Percentiles rank a stretch among this genome's conserved stretches.
Conservation (phyloP, 2,797 vertebrate genomes). For the Limosa lapponica region DNA sequence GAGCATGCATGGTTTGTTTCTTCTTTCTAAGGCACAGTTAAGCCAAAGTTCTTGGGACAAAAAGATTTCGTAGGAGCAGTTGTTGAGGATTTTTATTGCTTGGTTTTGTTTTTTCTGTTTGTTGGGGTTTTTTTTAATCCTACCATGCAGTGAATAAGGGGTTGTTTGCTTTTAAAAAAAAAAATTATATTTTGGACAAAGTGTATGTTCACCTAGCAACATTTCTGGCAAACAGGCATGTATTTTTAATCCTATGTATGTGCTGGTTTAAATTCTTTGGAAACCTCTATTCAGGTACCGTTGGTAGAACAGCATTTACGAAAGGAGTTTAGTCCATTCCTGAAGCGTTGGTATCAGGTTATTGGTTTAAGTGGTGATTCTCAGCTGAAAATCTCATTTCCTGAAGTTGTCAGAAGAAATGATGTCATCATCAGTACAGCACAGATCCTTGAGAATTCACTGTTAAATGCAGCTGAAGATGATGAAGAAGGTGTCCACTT, state of each 20-base stretch:
- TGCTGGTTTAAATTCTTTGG: neutral
- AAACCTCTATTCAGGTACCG: slow-evolving; percentile 81
- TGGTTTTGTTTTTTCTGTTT: neutral
- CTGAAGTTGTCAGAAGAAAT: slow-evolving; percentile 83
- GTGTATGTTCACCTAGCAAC: neutral
- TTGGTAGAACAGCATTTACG: slow-evolving; percentile 92
- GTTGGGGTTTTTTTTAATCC: neutral
- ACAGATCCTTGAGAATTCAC: slow-evolving; percentile 94
- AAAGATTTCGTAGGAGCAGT: neutral
- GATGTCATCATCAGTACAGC: slow-evolving; percentile 95
- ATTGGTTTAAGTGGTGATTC: slow-evolving; percentile 89
- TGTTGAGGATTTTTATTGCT: neutral
- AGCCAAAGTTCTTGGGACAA: neutral
- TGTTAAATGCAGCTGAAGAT: slow-evolving; percentile 80
- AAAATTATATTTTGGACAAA: neutral
- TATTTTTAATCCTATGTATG: neutral
- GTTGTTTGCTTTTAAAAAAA: neutral
- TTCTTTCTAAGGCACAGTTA: neutral
- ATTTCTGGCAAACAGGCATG: neutral
- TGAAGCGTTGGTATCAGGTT: slow-evolving; percentile 85
- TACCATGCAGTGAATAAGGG: neutral
- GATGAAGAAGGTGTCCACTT: slow-evolving; percentile 88
- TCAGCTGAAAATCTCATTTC: slow-evolving; percentile 93
- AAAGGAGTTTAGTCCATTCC: slow-evolving; percentile 86
- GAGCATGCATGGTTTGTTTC: neutral